Conservation (phyloP, 2,888 invertebrate species). For the Hoplodrina blanda region DNA sequence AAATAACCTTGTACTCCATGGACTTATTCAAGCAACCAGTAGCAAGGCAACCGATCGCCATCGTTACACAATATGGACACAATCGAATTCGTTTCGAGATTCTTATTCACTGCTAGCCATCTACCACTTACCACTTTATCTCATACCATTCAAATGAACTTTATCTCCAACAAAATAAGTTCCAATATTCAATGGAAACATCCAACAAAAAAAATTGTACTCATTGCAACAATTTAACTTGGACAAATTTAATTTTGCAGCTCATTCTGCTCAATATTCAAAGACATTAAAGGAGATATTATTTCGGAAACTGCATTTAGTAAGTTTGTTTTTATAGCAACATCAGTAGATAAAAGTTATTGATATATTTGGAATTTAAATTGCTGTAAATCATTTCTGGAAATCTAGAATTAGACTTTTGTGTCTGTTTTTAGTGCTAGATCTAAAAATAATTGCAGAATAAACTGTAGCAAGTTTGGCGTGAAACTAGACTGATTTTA, state of each 20-base stretch:
- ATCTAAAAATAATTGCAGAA: slow-evolving; percentile 59
- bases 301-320: slow-evolving; percentile 40
- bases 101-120: slow-evolving; percentile 64
- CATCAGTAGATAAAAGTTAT: slow-evolving; percentile 72
- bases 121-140: slow-evolving; percentile 67
- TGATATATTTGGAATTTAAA: slow-evolving; percentile 77
- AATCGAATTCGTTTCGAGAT: slow-evolving; percentile 64
- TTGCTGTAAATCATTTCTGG: slow-evolving; percentile 73
- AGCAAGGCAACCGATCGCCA: slow-evolving; percentile 41
- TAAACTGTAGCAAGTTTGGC: slow-evolving; percentile 25
- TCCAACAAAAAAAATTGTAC: slow-evolving; percentile 58
- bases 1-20: not conserved
- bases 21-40: slow-evolving; percentile 33
- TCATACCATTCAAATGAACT: slow-evolving; percentile 55
- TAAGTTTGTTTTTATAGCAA: slow-evolving; percentile 58
- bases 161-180: slow-evolving; percentile 51
- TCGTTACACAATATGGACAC: slow-evolving; percentile 42
- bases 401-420: slow-evolving; percentile 68
- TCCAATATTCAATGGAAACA: slow-evolving; percentile 48
- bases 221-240: slow-evolving; percentile 77
- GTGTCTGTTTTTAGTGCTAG: slow-evolving; percentile 62
- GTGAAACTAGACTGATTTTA: slow-evolving; percentile 5
- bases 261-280: slow-evolving; percentile 32
- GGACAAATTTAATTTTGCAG: slow-evolving; percentile 64
- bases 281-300: slow-evolving; percentile 51